phyloP scores from a whole-genome alignment of 2,888 invertebrate genomes.

The Acronicta alni region DNA sequence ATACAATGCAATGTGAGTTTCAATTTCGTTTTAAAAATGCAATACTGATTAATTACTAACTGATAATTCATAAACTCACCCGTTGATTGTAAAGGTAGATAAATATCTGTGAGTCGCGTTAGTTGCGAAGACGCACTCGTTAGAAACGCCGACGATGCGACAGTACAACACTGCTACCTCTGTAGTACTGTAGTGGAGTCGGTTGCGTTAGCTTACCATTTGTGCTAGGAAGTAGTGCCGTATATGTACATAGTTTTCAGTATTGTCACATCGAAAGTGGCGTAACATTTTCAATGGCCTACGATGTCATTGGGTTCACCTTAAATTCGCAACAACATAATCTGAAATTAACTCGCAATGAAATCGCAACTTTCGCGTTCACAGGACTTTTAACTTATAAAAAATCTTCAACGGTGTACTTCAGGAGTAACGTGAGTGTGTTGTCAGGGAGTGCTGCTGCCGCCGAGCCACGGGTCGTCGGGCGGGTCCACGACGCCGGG shows the following conservation, averaged over 20 bases:
- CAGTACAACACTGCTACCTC: too few relatives aligned
- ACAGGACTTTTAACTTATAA: background rate
- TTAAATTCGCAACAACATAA: too few relatives aligned
- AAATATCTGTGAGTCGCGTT: background rate
- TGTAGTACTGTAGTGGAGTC: too few relatives aligned
- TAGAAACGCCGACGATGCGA: too few relatives aligned
- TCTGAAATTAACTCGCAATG: too few relatives aligned
- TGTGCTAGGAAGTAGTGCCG: too few relatives aligned
- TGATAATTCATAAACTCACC: background rate
- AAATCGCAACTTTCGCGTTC: too few relatives aligned
- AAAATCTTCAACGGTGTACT: background rate
- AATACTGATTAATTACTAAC: background rate
- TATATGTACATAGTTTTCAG: too few relatives aligned
- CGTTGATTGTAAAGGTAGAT: background rate
- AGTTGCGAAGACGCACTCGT: background rate
- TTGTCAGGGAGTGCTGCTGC: slow-evolving; percentile 72
- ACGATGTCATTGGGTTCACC: too few relatives aligned
- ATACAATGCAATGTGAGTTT: slow-evolving; percentile 44
- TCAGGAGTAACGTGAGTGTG: background rate
- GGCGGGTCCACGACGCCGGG: slow-evolving; percentile 74
- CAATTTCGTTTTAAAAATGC: slow-evolving; percentile 22
- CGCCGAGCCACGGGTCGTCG: slow-evolving; percentile 68
- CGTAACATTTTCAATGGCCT: too few relatives aligned
- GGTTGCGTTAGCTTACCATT: too few relatives aligned
- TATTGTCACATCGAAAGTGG: too few relatives aligned